Conservation (phyloP, 2,888 invertebrate genomes). For the Drosophila monieri region DNA sequence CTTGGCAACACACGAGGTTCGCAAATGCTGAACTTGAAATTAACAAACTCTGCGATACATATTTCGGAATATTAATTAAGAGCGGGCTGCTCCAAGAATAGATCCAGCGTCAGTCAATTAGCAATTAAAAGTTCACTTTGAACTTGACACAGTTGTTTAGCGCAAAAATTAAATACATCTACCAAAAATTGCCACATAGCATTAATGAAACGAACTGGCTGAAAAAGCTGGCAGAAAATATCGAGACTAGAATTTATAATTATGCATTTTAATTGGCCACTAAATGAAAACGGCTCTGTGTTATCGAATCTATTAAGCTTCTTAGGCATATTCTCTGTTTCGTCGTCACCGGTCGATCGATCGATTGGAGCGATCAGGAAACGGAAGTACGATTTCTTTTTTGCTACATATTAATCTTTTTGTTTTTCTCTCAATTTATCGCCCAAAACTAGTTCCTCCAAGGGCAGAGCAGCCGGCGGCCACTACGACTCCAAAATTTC, state of each 20-base stretch:
- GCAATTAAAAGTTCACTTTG: conserved; percentile 58
- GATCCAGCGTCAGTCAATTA: conserved; percentile 40
- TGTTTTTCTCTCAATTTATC: conserved; percentile 43
- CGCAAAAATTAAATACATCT: conserved; percentile 14
- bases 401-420: conserved; percentile 61
- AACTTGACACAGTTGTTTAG: conserved; percentile 67
- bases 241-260: conserved; percentile 55
- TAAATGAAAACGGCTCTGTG: conserved; percentile 37
- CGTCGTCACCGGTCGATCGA: conserved; percentile 30
- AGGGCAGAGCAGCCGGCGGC: conserved; percentile 68
- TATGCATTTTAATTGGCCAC: conserved; percentile 39
- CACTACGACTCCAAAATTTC: conserved; percentile 42
- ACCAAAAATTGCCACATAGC: conserved; percentile 11
- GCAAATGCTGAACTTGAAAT: conserved; percentile 62
- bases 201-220: conserved; percentile 16
- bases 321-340: conserved; percentile 50
- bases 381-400: conserved; percentile 64
- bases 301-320: conserved; percentile 35
- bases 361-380: conserved; percentile 67
- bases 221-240: conserved; percentile 35
- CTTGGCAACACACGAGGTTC: conserved; percentile 48
- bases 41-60: conserved; percentile 29
- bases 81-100: conserved; percentile 58
- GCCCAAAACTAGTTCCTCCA: conserved; percentile 63
- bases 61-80: conserved; percentile 44